Conservation (phyloP, 2,888 invertebrate species). For the Drosophila dives region DNA sequence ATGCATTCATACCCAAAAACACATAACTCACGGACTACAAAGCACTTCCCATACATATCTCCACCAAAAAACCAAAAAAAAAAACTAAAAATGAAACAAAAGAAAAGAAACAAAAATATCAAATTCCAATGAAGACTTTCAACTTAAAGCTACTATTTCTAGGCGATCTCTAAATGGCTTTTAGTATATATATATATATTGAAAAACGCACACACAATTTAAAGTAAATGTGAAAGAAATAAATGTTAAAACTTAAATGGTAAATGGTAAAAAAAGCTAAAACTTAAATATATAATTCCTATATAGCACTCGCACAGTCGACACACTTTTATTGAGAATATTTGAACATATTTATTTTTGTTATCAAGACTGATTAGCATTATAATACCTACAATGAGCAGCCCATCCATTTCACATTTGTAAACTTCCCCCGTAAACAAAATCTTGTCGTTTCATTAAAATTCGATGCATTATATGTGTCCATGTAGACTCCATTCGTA, state of each 20-base stretch:
- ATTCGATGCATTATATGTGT: conserved; percentile 14
- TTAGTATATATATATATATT: conserved; percentile 17
- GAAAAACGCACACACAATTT: conserved; percentile 30
- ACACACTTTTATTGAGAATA: conserved; percentile 29
- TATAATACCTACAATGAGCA: conserved; percentile 50
- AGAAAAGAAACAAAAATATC: not conserved
- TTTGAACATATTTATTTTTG: conserved; percentile 64
- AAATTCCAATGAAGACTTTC: conserved; percentile 33
- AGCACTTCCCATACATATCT: conserved; percentile 64
- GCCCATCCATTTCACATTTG: conserved; percentile 18
- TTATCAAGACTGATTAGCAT: conserved; percentile 79
- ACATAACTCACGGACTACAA: conserved; percentile 57
- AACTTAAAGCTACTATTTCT: conserved; percentile 28
- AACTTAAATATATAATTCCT: conserved; percentile 47
- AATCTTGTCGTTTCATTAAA: conserved; percentile 16
- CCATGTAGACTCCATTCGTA: conserved; percentile 16
- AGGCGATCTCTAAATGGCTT: conserved; percentile 45
- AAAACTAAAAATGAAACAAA: conserved; percentile 1
- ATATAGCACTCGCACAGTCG: conserved; percentile 37
- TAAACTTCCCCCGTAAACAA: conserved; percentile 5
- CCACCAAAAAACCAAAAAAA: conserved; percentile 14
- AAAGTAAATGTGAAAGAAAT: conserved; percentile 16
- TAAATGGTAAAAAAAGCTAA: conserved; percentile 14
- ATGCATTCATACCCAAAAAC: conserved; percentile 37
- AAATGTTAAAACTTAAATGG: conserved; percentile 17